These are phyloP conservation scores for Diadegma fenestrale DNA, from an alignment of 2,888 invertebrate species.

Conservation along the genomic window DNA sequence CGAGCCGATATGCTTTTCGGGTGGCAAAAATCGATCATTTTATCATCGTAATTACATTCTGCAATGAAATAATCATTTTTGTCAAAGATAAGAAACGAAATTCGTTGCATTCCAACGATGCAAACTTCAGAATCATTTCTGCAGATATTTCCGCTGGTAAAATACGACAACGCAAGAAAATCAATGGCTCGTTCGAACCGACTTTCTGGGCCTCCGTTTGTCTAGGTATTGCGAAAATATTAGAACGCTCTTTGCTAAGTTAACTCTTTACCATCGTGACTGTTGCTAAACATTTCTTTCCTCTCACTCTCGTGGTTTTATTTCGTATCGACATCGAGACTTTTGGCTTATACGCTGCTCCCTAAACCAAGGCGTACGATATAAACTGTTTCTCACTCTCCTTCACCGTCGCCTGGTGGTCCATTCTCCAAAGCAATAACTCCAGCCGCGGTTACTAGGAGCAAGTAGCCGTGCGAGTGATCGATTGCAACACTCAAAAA, in stretches of 20 bases:
- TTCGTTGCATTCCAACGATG: no score
- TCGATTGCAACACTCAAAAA: constrained; percentile 67
- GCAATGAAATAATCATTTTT: no score
- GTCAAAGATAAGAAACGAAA: no score
- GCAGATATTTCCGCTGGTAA: background rate
- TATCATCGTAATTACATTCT: no score
- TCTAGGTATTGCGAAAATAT: constrained; percentile 59
- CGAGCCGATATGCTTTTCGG: no score
- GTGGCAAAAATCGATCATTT: no score
- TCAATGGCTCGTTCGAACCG: background rate
- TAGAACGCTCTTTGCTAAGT: constrained; percentile 46
- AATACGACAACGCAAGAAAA: background rate
- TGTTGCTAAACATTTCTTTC: constrained; percentile 59
- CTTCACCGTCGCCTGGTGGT: constrained; percentile 9
- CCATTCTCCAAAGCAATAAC: constrained; percentile 25
- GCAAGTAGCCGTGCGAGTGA: constrained; percentile 47
- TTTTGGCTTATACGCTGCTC: constrained; percentile 52
- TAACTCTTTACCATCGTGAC: constrained; percentile 18
- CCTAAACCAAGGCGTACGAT: constrained; percentile 21
- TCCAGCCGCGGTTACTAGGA: background rate
- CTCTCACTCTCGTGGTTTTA: constrained; percentile 39
- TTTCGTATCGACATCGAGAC: constrained; percentile 35
- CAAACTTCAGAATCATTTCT: no score
- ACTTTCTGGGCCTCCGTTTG: background rate
- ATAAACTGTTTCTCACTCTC: constrained; percentile 30